Conservation (phyloP, 1,140 invertebrate genomes). For the Aphelenchoides besseyi region DNA sequence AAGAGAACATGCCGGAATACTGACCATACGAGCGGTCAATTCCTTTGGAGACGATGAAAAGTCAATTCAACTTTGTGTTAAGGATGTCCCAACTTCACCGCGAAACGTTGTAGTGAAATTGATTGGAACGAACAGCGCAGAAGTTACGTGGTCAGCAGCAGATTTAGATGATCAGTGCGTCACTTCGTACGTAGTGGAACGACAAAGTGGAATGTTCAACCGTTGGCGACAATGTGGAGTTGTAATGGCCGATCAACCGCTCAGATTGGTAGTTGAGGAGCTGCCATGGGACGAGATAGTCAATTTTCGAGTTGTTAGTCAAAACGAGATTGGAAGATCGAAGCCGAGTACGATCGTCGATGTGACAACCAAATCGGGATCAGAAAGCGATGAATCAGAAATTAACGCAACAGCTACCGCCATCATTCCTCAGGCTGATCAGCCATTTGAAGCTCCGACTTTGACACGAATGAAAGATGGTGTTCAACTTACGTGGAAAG, state of each 20-base stretch:
- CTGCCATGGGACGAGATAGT: constrained; percentile 84
- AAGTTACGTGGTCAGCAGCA: constrained; percentile 43
- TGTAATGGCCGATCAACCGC: constrained; percentile 25
- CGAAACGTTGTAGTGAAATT: constrained; percentile 30
- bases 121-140: constrained; percentile 28
- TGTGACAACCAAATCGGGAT: constrained; percentile 65
- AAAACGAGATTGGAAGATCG: constrained; percentile 81
- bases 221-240: constrained; percentile 55
- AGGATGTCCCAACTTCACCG: constrained; percentile 51
- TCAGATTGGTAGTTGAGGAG: constrained; percentile 69
- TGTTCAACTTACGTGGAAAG: constrained; percentile 27
- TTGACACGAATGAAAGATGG: not conserved
- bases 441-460: constrained; percentile 6
- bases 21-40: constrained; percentile 33
- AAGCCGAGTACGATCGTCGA: constrained; percentile 77
- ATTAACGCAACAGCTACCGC: not conserved
- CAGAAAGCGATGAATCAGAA: constrained; percentile 2
- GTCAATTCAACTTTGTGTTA: constrained; percentile 37
- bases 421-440: constrained; percentile 1
- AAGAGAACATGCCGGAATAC: constrained; percentile 27
- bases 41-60: constrained; percentile 38
- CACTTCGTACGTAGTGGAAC: constrained; percentile 55
- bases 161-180: constrained; percentile 41
- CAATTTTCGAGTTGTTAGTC: constrained; percentile 88
- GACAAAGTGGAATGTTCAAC: constrained; percentile 51